These are phyloP conservation scores for Atherix ibis DNA, from an alignment of 2,888 invertebrate species.

Conservation along the genomic window DNA sequence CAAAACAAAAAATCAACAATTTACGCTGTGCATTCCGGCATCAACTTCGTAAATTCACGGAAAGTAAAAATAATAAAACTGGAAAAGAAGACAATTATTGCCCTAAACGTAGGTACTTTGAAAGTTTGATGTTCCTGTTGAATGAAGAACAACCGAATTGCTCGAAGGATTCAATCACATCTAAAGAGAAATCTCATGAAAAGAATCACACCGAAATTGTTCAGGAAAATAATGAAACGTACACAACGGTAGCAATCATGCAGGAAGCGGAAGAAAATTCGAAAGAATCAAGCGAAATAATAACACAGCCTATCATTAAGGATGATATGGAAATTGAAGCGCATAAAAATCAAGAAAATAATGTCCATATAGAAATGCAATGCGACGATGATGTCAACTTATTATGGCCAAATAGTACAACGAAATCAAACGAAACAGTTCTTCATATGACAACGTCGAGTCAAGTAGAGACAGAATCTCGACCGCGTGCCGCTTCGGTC, in stretches of 20 bases:
- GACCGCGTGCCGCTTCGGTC: conserved; percentile 4
- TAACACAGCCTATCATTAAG: conserved; percentile 1
- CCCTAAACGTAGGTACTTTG: conserved; percentile 29
- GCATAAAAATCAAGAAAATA: conserved; percentile 9
- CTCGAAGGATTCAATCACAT: conserved; percentile 15
- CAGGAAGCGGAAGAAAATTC: conserved; percentile 8
- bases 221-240: conserved; percentile 6
- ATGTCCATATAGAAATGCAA: conserved; percentile 14
- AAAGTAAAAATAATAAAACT: conserved; percentile 25
- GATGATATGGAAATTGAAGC: conserved; percentile 10
- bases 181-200: conserved; percentile 17
- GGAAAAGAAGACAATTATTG: conserved; percentile 30
- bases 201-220: background rate
- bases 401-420: conserved; percentile 7
- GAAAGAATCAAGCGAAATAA: conserved; percentile 1
- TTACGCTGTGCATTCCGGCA: conserved; percentile 30
- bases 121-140: conserved; percentile 30
- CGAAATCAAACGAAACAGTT: conserved; percentile 5
- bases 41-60: conserved; percentile 28
- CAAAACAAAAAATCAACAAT: conserved; percentile 32
- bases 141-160: conserved; percentile 25
- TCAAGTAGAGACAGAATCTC: background rate
- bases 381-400: conserved; percentile 13
- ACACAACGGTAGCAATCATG: conserved; percentile 7
- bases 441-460: conserved; percentile 12